These are phyloP conservation scores for Steinernema carpocapsae DNA, from an alignment of 2,888 invertebrate species.

Conservation along the genomic window DNA sequence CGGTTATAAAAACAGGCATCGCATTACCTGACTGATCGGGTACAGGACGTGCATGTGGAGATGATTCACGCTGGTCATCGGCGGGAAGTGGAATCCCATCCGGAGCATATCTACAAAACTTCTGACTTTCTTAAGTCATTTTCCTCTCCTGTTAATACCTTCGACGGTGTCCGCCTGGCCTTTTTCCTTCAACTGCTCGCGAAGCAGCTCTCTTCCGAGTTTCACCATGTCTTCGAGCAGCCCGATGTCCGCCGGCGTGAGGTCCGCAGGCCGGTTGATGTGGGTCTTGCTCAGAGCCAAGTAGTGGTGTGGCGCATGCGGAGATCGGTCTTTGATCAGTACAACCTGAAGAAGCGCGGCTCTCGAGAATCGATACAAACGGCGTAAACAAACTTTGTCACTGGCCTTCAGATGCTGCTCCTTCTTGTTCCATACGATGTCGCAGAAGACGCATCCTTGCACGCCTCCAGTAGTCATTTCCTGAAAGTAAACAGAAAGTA, in stretches of 20 bases:
- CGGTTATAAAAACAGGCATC: background rate
- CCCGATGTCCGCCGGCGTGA: constrained; percentile 56
- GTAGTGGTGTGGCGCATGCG: constrained; percentile 69
- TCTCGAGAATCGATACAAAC: background rate
- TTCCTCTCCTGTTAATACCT: too few species aligned
- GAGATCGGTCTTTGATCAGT: constrained; percentile 68
- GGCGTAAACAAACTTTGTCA: background rate
- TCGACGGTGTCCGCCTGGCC: constrained; percentile 31
- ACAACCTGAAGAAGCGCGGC: constrained; percentile 61
- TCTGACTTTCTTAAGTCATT: too few species aligned
- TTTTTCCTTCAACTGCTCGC: constrained; percentile 34
- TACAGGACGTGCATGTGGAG: constrained; percentile 70
- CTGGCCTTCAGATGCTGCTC: constrained; percentile 25
- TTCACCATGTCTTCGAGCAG: constrained; percentile 50
- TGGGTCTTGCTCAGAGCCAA: constrained; percentile 69
- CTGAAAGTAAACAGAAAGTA: constrained; percentile 14
- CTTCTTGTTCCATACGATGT: constrained; percentile 7
- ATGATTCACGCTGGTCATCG: constrained; percentile 68
- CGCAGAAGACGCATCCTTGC: constrained; percentile 17
- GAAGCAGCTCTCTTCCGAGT: constrained; percentile 15
- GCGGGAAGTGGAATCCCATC: constrained; percentile 71
- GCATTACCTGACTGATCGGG: constrained; percentile 46
- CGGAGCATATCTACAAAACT: constrained; percentile 47
- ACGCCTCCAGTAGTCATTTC: constrained; percentile 5
- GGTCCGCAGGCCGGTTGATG: constrained; percentile 64